Conservation (phyloP, 2,113 vertebrate genomes). For the Pogona vitticeps region DNA sequence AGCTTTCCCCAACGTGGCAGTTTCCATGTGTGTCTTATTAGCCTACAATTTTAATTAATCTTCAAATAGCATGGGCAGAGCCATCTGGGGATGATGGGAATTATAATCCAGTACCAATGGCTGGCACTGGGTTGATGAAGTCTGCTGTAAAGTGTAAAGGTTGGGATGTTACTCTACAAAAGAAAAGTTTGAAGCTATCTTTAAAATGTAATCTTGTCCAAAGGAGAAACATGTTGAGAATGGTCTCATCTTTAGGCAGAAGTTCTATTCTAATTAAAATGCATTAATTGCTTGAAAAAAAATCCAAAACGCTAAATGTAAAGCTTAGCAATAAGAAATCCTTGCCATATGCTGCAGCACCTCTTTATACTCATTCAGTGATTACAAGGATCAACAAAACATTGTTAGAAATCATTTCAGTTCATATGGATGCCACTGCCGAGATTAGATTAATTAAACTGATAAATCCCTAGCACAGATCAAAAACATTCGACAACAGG, state of each 20-base stretch:
- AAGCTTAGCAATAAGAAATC: slow-evolving; percentile 28
- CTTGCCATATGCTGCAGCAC: slow-evolving; percentile 15
- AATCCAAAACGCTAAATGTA: slow-evolving; percentile 41
- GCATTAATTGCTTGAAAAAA: neutral
- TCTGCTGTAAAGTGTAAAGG: neutral
- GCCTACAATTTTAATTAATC: neutral
- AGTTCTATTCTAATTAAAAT: slow-evolving; percentile 55
- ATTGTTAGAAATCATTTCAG: slow-evolving; percentile 64
- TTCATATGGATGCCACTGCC: slow-evolving; percentile 44
- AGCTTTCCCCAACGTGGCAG: neutral
- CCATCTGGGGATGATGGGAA: neutral
- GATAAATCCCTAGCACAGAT: slow-evolving; percentile 49
- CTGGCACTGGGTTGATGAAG: neutral
- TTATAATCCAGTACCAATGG: neutral
- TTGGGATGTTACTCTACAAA: slow-evolving; percentile 4
- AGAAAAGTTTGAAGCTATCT: slow-evolving; percentile 22
- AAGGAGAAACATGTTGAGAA: slow-evolving; percentile 28
- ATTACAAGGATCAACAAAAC: slow-evolving; percentile 54
- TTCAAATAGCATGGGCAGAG: neutral
- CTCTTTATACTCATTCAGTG: slow-evolving; percentile 37
- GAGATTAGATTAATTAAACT: slow-evolving; percentile 75
- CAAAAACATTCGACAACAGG: slow-evolving; percentile 39
- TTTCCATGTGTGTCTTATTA: neutral
- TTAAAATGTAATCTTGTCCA: slow-evolving; percentile 42
- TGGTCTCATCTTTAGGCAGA: slow-evolving; percentile 48